phyloP scores from a whole-genome alignment of 2,797 vertebrate genomes.

The Acanthopagrus latus region DNA sequence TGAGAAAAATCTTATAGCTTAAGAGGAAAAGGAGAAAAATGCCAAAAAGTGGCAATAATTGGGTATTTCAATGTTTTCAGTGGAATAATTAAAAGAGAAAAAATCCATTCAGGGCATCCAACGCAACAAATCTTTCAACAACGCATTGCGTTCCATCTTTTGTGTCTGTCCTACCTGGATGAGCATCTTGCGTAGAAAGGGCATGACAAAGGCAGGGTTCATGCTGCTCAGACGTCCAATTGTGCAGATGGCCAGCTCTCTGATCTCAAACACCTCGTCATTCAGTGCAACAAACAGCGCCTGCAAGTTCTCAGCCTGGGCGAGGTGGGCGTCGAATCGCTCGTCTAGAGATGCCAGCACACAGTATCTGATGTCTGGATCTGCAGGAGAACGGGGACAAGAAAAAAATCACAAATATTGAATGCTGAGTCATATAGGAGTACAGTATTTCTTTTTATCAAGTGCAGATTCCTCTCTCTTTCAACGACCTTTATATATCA shows the following conservation, averaged over 20 bases:
- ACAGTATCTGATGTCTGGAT: constrained; percentile 98
- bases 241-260: constrained; percentile 98
- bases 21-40: too few relatives aligned
- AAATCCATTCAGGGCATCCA: not conserved
- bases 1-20: not conserved
- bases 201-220: constrained; percentile 99
- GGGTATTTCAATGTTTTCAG: not conserved
- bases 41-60: too few relatives aligned
- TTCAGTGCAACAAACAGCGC: constrained; percentile 97
- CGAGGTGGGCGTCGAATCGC: constrained; percentile 96
- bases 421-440: not conserved
- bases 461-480: not conserved
- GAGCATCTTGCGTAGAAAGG: constrained; percentile 98
- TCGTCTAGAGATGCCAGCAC: constrained; percentile 97
- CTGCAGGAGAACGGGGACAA: constrained; percentile 74
- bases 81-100: not conserved
- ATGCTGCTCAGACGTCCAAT: constrained; percentile 98
- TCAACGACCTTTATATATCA: not conserved
- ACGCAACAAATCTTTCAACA: not conserved
- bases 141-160: not conserved
- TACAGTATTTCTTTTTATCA: not conserved
- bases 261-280: constrained; percentile 98
- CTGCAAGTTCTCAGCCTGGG: constrained; percentile 97
- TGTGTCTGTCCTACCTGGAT: constrained; percentile 90
- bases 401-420: not conserved